Percentiles rank a stretch among this genome's conserved stretches.
Conservation (phyloP, 2,888 invertebrate genomes). For the Flexamia atlantica region DNA sequence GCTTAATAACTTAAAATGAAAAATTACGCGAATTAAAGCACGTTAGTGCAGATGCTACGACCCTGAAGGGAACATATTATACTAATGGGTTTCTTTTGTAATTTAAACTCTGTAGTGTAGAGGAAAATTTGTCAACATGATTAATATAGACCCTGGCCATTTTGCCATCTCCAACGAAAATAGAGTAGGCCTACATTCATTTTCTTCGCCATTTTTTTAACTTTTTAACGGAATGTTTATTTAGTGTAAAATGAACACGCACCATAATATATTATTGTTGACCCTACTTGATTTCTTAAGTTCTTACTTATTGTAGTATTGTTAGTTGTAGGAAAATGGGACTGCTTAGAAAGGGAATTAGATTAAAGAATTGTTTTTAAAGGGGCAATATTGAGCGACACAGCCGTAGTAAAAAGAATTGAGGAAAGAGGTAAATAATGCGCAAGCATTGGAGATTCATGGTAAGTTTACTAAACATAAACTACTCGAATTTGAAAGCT, state of each 20-base stretch:
- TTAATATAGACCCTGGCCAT: not conserved
- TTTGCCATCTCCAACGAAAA: not conserved
- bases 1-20: not conserved
- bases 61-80: conserved; percentile 3
- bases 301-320: no score
- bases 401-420: no score
- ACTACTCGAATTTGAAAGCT: no score
- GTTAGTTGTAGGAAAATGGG: no score
- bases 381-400: no score
- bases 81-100: conserved; percentile 38
- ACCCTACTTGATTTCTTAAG: no score
- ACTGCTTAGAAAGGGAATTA: no score
- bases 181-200: not conserved
- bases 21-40: not conserved
- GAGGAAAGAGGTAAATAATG: no score
- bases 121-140: conserved; percentile 43
- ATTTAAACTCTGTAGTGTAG: conserved; percentile 38
- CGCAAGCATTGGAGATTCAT: no score
- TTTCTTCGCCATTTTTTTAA: conserved; percentile 1
- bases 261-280: no score
- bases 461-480: no score
- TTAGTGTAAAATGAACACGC: not conserved
- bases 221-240: not conserved
- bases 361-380: no score
- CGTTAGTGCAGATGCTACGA: conserved; percentile 4